Base-by-base conservation (phyloP, 2,888 invertebrate species). In the Euspilapteryx auroguttella region DNA sequence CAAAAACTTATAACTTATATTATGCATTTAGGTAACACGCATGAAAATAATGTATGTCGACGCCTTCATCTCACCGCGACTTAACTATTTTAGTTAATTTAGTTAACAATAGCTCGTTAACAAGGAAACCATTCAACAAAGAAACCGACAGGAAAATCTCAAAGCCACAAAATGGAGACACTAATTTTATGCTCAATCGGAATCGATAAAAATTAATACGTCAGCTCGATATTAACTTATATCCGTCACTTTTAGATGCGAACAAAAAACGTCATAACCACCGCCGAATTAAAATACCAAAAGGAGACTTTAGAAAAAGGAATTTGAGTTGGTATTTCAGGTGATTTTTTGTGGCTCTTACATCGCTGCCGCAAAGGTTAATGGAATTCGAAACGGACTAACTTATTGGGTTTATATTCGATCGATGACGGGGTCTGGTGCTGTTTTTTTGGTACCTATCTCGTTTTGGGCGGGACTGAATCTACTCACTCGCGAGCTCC, bases 121-220 rank as follows among this genome's bases (percentile, higher is more conserved):
- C n/a, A n/a, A n/a, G n/a, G n/a, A n/a, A n/a, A n/a, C n/a, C n/a
- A n/a, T n/a, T n/a, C n/a, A n/a, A n/a, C n/a, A n/a, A n/a, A n/a
- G n/a, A n/a, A n/a, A n/a, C n/a, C n/a, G n/a, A n/a, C n/a, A n/a
- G n/a, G n/a, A n/a, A n/a, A n/a, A n/a, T n/a, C n/a, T n/a, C 54
- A 48, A 49, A 56, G 49, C 50, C 53, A 48, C 8, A 14, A 29
- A 44, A 37, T 44, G 44, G 44, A 24, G 28, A 25, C 13, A 65
- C 57, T 50, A 62, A 75, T 75, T 75, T 73, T 58, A 66, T 68
- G 65, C 66, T 57, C 66, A 63, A 69, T 75, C 71, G 54, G 45
- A 38, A 51, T 44, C 41, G 48, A 68, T 71, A 59, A 62, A 62
- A 66, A 71, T 73, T 71, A 68, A 71, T 58, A 68, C 57, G 58